Percentiles rank a stretch among this genome's conserved stretches.
phyloP scores from a whole-genome alignment of 2,888 invertebrate species.

The Coremacera marginata region DNA sequence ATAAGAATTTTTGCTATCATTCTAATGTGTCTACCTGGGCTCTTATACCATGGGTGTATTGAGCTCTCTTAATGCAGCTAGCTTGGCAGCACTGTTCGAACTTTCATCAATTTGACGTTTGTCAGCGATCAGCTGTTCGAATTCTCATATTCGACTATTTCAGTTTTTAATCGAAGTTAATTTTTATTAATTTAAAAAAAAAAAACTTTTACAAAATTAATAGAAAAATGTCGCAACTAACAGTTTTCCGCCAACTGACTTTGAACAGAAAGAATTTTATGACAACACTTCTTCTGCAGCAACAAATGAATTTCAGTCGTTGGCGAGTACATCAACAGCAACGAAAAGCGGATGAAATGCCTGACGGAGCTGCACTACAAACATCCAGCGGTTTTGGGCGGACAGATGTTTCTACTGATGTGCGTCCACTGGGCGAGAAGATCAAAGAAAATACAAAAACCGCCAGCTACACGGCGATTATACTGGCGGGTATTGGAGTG shows the following conservation, averaged over 20 bases:
- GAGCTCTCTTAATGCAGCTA: no score
- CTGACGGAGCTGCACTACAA: slow-evolving; percentile 29
- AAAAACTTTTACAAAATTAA: slow-evolving; percentile 10
- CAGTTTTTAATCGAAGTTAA: not conserved
- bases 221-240: slow-evolving; percentile 53
- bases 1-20: no score
- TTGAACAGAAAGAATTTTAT: slow-evolving; percentile 46
- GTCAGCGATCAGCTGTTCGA: not conserved
- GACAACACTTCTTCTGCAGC: slow-evolving; percentile 33
- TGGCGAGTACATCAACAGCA: slow-evolving; percentile 36
- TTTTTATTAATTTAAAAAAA: slow-evolving; percentile 8
- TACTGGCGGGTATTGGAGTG: slow-evolving; percentile 83
- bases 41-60: no score
- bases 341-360: slow-evolving; percentile 26
- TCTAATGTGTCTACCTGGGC: no score
- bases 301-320: slow-evolving; percentile 38
- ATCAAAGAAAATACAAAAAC: slow-evolving; percentile 94
- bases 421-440: slow-evolving; percentile 78
- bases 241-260: slow-evolving; percentile 54
- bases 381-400: slow-evolving; percentile 31
- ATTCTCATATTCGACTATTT: not conserved
- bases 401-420: slow-evolving; percentile 69
- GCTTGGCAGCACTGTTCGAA: slow-evolving; percentile 12
- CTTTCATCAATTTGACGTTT: not conserved
- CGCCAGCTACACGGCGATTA: slow-evolving; percentile 85